Evolutionary conservation across 2,888 invertebrate genomes (phyloP).

Genomic region (Sericinus montela): DNA sequence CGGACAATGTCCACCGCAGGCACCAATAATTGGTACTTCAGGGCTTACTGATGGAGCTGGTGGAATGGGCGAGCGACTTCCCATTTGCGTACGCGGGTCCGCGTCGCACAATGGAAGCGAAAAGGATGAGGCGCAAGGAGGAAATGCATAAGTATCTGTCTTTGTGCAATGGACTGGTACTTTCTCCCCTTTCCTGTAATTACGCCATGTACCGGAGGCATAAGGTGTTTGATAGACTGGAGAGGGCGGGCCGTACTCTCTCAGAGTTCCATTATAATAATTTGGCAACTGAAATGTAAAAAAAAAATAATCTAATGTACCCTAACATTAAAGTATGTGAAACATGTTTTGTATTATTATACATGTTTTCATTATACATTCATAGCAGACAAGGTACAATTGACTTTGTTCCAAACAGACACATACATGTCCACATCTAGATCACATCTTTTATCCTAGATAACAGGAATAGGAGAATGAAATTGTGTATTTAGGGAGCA

Average conservation of each 20-base stretch:
- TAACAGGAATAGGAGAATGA: too few species aligned
- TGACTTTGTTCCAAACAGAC: too few species aligned
- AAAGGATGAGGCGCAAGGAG: conserved; percentile 66
- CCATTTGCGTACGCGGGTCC: conserved; percentile 39
- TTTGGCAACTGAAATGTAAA: conserved; percentile 51
- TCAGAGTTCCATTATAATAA: conserved; percentile 51
- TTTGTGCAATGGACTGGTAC: conserved; percentile 34
- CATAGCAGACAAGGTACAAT: too few species aligned
- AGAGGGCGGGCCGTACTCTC: conserved; percentile 64
- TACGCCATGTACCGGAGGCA: conserved; percentile 50
- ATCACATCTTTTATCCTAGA: too few species aligned
- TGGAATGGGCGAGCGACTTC: conserved; percentile 51
- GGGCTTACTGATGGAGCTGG: conserved; percentile 60
- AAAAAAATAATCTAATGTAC: too few species aligned
- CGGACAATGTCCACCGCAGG: conserved; percentile 84
- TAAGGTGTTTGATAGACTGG: conserved; percentile 74
- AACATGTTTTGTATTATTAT: too few species aligned
- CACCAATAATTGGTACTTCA: conserved; percentile 80
- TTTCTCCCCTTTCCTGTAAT: conserved; percentile 55
- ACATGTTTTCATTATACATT: too few species aligned
- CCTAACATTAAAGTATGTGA: too few species aligned
- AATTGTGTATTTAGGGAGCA: too few species aligned
- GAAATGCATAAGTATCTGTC: conserved; percentile 53
- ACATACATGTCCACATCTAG: too few species aligned
- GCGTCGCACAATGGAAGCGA: conserved; percentile 62